These are phyloP conservation scores for Drosophila fulvimacula DNA, from an alignment of 2,888 invertebrate species.

Conservation along the genomic window DNA sequence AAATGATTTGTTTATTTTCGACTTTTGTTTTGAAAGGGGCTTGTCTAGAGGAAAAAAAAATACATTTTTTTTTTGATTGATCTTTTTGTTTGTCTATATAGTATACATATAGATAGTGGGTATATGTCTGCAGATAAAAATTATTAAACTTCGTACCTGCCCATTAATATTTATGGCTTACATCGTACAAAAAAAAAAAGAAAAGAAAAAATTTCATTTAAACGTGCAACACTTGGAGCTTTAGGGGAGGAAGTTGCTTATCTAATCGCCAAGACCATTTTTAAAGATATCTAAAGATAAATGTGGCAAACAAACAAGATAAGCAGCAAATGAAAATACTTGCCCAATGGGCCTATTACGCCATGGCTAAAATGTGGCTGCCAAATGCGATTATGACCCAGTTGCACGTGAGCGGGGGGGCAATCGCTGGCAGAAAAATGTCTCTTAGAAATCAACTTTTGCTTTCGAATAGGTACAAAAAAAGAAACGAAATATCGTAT, in stretches of 20 bases:
- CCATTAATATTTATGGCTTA: conserved; percentile 29
- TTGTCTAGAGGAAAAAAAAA: conserved; percentile 23
- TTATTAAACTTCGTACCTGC: conserved; percentile 27
- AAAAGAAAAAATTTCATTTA: not conserved
- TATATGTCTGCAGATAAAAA: not conserved
- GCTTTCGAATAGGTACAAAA: conserved; percentile 49
- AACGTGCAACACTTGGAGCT: conserved; percentile 7
- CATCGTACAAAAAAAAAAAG: conserved; percentile 33
- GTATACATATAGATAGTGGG: not conserved
- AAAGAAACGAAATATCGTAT: conserved; percentile 15
- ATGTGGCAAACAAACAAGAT: conserved; percentile 57
- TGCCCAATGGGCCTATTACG: conserved; percentile 21
- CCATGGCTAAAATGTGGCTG: conserved; percentile 7
- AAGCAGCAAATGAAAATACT: conserved; percentile 23
- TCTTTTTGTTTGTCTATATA: not conserved
- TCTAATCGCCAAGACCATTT: conserved; percentile 51
- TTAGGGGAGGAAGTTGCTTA: conserved; percentile 39
- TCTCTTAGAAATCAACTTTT: conserved; percentile 55
- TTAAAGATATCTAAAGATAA: conserved; percentile 57
- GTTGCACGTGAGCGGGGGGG: conserved; percentile 43
- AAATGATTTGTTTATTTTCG: conserved; percentile 2
- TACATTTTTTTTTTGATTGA: not conserved
- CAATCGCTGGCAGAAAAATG: conserved; percentile 1
- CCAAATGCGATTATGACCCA: conserved; percentile 26
- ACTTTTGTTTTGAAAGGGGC: conserved; percentile 37